These are phyloP conservation scores for Acyrthosiphon pisum DNA, from an alignment of 1,140 invertebrate genomes.

Conservation along the genomic window DNA sequence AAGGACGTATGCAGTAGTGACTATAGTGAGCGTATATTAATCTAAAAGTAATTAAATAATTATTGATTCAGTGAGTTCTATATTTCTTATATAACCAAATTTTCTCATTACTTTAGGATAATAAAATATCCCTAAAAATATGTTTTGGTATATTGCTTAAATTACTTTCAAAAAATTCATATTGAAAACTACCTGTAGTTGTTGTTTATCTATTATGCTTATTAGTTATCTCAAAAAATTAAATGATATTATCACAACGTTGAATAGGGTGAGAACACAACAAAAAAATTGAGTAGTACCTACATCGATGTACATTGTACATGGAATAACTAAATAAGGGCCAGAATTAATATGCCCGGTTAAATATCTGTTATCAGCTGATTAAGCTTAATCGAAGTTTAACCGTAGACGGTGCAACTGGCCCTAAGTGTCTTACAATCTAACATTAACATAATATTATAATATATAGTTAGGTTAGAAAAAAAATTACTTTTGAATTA, in stretches of 20 bases:
- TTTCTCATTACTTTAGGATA: neutral
- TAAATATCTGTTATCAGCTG: no score
- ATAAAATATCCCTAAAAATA: neutral
- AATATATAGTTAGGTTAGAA: neutral
- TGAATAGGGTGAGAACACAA: neutral
- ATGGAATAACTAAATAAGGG: neutral
- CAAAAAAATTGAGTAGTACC: neutral
- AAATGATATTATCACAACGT: neutral
- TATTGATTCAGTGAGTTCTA: neutral
- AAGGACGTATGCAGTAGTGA: neutral
- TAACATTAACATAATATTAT: neutral
- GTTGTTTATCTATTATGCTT: neutral
- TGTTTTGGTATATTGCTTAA: neutral
- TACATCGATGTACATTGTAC: neutral
- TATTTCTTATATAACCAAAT: neutral
- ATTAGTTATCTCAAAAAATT: neutral
- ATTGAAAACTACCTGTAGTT: neutral
- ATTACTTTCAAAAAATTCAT: neutral
- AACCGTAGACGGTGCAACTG: no score
- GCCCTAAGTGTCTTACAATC: neutral
- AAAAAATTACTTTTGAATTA: neutral
- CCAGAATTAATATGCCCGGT: no score
- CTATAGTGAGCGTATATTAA: neutral
- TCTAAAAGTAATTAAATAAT: neutral
- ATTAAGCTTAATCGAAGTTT: no score